Evolutionary conservation across 2,113 vertebrate species (phyloP), one percentile per base, ranked within the genome.

Genomic region (Oostethus manadensis): DNA sequence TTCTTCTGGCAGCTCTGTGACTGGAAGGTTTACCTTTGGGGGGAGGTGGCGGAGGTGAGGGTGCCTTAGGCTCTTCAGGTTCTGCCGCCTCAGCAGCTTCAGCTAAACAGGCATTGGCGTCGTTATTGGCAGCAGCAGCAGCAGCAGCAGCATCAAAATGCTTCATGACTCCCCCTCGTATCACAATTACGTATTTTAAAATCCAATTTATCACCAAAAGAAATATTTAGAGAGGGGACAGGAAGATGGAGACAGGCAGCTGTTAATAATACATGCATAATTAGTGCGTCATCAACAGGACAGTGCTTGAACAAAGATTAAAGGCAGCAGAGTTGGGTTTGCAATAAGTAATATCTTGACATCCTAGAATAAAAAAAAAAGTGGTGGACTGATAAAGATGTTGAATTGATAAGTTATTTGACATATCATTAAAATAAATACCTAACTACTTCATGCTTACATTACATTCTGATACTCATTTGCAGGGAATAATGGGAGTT

Each of bases 61-160:
- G 88, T 35, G 84, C 44, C 84, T 86, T 90, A 53, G 85, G 74
- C 68, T 87, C 88, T 66, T 89, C 88, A 62, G 79, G 73, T 21
- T 78, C 74, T 22, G 86, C 70, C 3, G 82, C 79, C 62, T 86
- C 89, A 60, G 79, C 82, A 70, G 82, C 84, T 68, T 85, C 86
- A 74, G 77, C 86, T 90, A 83, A 71, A 87, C 14, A 81, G 46
- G 73, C 66, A 83, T 61, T 57, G 40, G 59, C 48, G 72, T 73
- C 35, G 72, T 66, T 51, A 53, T 62, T 49, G 14, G 16, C 15
- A 26, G 49, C 20, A 23, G 11, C 14, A 49, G n/a, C 47, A 11
- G 3, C 21, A 23, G 44, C 63, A 51, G 23, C 38, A 66, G 58
- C 44, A 73, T 48, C 13, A 60, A 54, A 50, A 23, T 42, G 38